These are phyloP conservation scores for Epinephelus lanceolatus DNA, from an alignment of 2,113 vertebrate species.

Conservation along the genomic window DNA sequence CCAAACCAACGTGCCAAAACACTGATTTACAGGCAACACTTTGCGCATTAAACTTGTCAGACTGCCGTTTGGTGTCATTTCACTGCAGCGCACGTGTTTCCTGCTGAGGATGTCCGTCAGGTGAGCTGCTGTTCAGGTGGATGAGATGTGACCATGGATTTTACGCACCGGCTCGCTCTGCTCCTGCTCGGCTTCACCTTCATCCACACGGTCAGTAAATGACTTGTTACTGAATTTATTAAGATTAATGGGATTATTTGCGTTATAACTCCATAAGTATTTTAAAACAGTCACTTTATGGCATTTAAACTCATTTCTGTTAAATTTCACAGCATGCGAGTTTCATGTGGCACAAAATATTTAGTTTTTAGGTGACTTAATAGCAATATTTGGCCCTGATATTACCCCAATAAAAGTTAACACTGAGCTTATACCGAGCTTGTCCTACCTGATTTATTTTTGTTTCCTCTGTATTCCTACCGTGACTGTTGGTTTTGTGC, in stretches of 20 bases:
- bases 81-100: conserved; percentile 11
- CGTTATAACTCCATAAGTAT: too few relatives aligned
- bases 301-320: too few relatives aligned
- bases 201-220: conserved; percentile 58
- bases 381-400: neutral
- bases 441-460: too few relatives aligned
- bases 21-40: neutral
- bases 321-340: neutral
- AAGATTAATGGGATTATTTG: neutral
- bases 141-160: conserved; percentile 57
- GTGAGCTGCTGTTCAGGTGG: conserved; percentile 41
- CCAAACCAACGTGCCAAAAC: neutral
- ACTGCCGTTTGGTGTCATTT: neutral
- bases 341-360: too few relatives aligned
- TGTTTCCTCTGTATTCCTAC: neutral
- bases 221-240: neutral
- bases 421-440: neutral
- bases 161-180: conserved; percentile 49
- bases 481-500: neutral
- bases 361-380: too few relatives aligned
- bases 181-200: conserved; percentile 49
- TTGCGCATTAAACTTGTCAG: neutral
- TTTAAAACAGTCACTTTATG: too few relatives aligned
- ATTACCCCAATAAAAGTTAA: neutral
- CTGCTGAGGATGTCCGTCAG: conserved; percentile 22